Conservation (phyloP, 2,113 vertebrate genomes). For the Saccopteryx leptura region DNA sequence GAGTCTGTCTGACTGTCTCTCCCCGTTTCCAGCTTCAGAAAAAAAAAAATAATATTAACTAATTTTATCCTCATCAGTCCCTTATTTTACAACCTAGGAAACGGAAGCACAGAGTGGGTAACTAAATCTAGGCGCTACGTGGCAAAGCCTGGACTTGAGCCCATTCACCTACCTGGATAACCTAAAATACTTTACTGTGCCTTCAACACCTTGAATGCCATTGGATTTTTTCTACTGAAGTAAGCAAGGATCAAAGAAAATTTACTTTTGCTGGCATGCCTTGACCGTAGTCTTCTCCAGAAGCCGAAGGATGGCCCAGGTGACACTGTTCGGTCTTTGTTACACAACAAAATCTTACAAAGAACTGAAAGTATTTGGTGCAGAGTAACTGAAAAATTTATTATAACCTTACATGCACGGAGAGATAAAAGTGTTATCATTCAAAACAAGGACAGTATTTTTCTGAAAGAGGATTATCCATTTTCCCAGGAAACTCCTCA, state of each 20-base stretch:
- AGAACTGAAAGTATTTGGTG: neutral
- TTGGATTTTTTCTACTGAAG: neutral
- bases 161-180: neutral
- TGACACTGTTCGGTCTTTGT: neutral
- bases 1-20: too few relatives aligned
- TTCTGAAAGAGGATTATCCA: neutral
- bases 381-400: neutral
- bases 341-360: neutral
- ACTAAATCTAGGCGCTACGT: neutral
- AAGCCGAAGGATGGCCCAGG: neutral
- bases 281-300: neutral
- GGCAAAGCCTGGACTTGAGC: neutral
- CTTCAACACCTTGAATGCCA: neutral
- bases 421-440: neutral
- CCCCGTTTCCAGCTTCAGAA: too few relatives aligned
- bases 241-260: slow-evolving; percentile 1
- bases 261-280: neutral
- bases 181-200: neutral
- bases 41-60: too few relatives aligned
- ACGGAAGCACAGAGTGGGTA: neutral
- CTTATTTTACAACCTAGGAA: slow-evolving; percentile 32
- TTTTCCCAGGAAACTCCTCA: slow-evolving; percentile 24
- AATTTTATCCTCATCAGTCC: neutral
- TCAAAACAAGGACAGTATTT: neutral
- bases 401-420: neutral